Conservation (phyloP, 2,888 invertebrate species). For the Synergus laeviventris region DNA sequence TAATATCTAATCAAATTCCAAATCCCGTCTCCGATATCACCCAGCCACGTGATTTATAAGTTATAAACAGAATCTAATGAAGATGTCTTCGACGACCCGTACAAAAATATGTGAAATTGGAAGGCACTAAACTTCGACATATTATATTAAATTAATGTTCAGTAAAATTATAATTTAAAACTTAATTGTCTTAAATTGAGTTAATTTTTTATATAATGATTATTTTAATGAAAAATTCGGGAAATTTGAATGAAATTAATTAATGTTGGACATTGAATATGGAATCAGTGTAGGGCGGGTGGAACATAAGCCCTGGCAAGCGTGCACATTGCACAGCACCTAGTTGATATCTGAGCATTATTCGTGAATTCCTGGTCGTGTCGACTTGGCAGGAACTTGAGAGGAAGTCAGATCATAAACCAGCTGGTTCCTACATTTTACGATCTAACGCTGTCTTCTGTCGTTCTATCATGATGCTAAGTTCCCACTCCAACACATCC, state of each 20-base stretch:
- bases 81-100: background rate
- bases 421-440: conserved; percentile 52
- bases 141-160: background rate
- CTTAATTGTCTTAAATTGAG: too few relatives aligned
- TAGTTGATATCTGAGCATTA: conserved; percentile 25
- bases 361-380: conserved; percentile 45
- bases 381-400: conserved; percentile 48
- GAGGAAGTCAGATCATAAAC: conserved; percentile 49
- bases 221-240: background rate
- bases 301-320: background rate
- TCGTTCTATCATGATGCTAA: conserved; percentile 44
- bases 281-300: background rate
- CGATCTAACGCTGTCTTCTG: conserved; percentile 46
- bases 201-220: background rate
- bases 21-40: background rate
- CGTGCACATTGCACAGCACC: background rate
- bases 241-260: background rate
- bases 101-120: background rate
- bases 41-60: background rate
- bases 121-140: background rate
- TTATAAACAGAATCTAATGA: conserved; percentile 3
- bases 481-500: conserved; percentile 12
- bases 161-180: background rate
- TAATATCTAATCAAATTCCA: background rate
- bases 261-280: background rate